These are phyloP conservation scores for Saccostrea glomerata DNA, from an alignment of 1,140 invertebrate genomes.

Conservation along the genomic window DNA sequence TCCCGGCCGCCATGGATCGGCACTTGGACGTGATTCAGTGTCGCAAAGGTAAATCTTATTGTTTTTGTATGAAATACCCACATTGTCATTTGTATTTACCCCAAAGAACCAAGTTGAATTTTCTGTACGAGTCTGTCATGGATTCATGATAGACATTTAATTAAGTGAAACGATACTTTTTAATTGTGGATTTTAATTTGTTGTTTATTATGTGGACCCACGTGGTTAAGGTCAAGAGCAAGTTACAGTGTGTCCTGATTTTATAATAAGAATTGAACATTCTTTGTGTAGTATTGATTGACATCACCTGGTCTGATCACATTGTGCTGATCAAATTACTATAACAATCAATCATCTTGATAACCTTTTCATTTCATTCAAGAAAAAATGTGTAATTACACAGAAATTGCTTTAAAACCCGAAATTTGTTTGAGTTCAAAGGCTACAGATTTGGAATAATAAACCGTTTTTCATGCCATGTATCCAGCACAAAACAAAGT, in stretches of 20 bases:
- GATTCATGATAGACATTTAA: background rate
- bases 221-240: background rate
- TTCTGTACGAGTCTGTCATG: background rate
- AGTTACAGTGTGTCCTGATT: background rate
- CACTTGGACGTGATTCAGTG: conserved; percentile 63
- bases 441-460: too few species aligned
- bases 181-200: background rate
- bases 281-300: background rate
- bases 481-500: too few species aligned
- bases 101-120: background rate
- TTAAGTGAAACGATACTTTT: background rate
- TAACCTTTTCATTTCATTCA: too few species aligned
- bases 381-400: too few species aligned
- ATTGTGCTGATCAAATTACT: too few species aligned
- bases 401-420: too few species aligned
- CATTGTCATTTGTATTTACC: background rate
- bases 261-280: background rate
- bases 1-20: conserved; percentile 62
- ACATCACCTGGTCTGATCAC: background rate
- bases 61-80: conserved; percentile 10
- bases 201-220: conserved; percentile 9
- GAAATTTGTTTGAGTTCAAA: too few species aligned
- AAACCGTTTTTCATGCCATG: too few species aligned
- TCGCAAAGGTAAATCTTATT: conserved; percentile 65
- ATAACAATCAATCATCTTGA: too few species aligned